Conservation (phyloP, 35 echinoderm and acorn worm genomes). For the Lytechinus variegatus region DNA sequence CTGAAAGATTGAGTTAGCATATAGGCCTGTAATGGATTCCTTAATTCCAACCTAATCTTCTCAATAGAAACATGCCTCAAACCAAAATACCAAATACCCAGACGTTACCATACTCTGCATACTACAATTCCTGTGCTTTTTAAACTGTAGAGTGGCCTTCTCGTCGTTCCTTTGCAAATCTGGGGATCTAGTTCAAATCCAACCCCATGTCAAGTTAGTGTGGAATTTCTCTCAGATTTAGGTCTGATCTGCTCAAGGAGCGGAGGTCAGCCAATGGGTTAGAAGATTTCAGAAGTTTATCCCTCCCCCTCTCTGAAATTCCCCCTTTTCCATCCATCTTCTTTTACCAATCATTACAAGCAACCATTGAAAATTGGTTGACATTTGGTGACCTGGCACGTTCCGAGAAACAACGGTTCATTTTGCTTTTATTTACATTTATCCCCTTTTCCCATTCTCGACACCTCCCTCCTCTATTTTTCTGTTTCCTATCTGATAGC, state of each 20-base stretch:
- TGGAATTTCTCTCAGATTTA: background rate
- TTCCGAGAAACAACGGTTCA: background rate
- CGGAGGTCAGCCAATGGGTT: background rate
- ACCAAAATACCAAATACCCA: background rate
- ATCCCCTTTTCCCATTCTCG: background rate
- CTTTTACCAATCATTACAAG: background rate
- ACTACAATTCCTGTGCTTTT: background rate
- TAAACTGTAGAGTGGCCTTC: background rate
- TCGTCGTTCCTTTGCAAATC: background rate
- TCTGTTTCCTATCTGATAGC: background rate
- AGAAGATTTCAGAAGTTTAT: background rate
- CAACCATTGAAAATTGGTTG: background rate
- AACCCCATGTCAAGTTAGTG: background rate
- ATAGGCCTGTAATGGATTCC: constrained; percentile 10
- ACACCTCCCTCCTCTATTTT: background rate
- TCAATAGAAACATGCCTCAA: background rate
- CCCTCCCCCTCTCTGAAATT: background rate
- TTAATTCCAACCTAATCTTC: constrained; percentile 7
- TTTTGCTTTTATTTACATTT: background rate
- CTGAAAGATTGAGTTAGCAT: background rate
- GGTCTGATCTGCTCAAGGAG: background rate
- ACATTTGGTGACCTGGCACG: background rate
- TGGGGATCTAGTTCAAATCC: background rate
- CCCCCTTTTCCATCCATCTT: background rate
- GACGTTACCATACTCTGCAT: background rate